A percentile compares a stretch with the other conserved stretches of the same genome.
Conservation (phyloP, 2,888 invertebrate species). For the Pachymerium ferrugineum region DNA sequence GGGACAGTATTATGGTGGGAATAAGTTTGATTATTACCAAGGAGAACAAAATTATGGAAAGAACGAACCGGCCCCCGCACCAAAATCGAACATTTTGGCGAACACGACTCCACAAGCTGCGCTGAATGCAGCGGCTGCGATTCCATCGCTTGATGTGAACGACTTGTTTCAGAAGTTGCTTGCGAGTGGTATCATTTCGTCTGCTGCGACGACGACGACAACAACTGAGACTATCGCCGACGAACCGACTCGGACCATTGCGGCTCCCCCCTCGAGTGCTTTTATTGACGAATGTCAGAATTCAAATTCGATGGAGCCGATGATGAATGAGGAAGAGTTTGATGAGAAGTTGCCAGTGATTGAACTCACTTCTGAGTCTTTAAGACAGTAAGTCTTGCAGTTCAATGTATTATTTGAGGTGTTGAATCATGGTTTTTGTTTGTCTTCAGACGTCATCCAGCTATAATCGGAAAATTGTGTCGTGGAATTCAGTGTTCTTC, state of each 20-base stretch:
- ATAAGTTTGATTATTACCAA: neutral
- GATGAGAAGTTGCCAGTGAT: conserved; percentile 44
- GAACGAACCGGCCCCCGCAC: no score
- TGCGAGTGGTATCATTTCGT: conserved; percentile 69
- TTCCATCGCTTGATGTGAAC: conserved; percentile 60
- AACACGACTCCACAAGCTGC: no score
- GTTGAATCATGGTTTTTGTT: conserved; percentile 34
- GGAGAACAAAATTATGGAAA: conserved; percentile 6
- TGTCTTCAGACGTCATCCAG: conserved; percentile 66
- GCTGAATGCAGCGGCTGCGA: conserved; percentile 18
- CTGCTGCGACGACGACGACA: neutral
- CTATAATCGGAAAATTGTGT: conserved; percentile 65
- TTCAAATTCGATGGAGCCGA: no score
- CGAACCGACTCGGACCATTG: neutral
- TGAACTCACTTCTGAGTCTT: conserved; percentile 63
- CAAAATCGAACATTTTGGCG: no score
- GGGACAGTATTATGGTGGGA: neutral
- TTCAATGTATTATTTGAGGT: neutral
- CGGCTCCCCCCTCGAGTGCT: conserved; percentile 34
- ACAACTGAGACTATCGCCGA: neutral
- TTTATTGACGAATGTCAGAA: neutral
- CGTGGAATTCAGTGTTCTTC: conserved; percentile 93
- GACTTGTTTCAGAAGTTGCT: conserved; percentile 80
- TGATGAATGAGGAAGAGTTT: conserved; percentile 36
- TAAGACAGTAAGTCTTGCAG: conserved; percentile 60